These are phyloP conservation scores for Rhagoletis zephyria DNA, from an alignment of 1,140 invertebrate species.

Conservation along the genomic window DNA sequence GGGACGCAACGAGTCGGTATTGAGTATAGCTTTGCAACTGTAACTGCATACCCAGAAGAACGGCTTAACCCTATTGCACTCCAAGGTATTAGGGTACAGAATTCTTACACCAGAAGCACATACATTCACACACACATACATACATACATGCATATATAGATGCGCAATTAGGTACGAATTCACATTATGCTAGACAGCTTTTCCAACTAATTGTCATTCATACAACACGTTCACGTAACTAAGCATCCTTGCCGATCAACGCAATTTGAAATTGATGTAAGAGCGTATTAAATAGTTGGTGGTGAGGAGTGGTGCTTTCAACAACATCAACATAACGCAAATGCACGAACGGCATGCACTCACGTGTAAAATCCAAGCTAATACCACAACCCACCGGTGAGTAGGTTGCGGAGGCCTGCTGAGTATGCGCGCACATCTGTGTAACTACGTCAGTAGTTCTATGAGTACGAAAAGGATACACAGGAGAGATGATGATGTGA, in stretches of 20 bases:
- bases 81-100: no score
- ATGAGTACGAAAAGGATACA: not conserved
- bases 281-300: not conserved
- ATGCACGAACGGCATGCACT: slow-evolving; percentile 26
- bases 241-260: not conserved
- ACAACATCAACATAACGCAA: not conserved
- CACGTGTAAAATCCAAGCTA: slow-evolving; percentile 34
- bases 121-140: no score
- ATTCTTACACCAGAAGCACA: no score
- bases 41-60: no score
- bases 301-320: slow-evolving; percentile 13
- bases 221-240: not conserved
- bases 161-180: no score
- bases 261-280: not conserved
- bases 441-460: not conserved
- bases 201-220: not conserved
- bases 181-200: not conserved
- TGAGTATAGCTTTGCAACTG: no score
- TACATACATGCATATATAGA: no score
- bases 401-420: not conserved
- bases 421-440: not conserved
- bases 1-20: no score
- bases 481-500: not conserved
- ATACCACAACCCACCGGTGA: not conserved
- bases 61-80: no score